Evolutionary conservation across 1,140 invertebrate genomes (phyloP).

Genomic region (Lasaia peninsularis): DNA sequence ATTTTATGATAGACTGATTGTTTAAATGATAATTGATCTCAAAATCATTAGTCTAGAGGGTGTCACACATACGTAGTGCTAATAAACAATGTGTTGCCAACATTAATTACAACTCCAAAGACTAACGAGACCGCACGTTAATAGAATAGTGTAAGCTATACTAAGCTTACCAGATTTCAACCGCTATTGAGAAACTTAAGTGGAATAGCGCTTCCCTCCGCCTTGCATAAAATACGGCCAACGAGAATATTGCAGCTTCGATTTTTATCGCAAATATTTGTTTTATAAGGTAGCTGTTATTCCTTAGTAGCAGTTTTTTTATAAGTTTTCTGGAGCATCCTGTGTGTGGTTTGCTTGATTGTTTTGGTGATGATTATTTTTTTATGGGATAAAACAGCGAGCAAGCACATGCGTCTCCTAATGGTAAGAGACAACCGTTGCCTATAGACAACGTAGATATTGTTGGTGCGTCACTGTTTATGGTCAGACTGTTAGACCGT

Average conservation of each 20-base stretch:
- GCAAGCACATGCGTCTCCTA: too few relatives aligned
- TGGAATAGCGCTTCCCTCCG: slow-evolving; percentile 23
- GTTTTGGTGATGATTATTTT: too few relatives aligned
- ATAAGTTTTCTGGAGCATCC: not conserved
- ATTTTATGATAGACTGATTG: too few relatives aligned
- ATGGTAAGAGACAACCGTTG: too few relatives aligned
- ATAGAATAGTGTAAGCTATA: slow-evolving; percentile 27
- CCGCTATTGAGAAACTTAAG: slow-evolving; percentile 29
- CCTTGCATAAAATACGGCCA: slow-evolving; percentile 21
- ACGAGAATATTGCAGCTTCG: slow-evolving; percentile 10
- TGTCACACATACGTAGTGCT: too few relatives aligned
- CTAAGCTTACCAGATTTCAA: slow-evolving; percentile 28
- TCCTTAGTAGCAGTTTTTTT: not conserved
- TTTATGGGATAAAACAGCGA: too few relatives aligned
- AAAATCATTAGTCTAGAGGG: too few relatives aligned
- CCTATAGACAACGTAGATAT: too few relatives aligned
- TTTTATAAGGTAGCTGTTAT: slow-evolving; percentile 2
- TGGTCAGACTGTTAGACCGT: too few relatives aligned
- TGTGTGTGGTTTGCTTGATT: not conserved
- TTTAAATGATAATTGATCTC: too few relatives aligned
- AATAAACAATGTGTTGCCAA: not conserved
- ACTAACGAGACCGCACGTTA: slow-evolving; percentile 9
- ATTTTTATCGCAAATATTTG: slow-evolving; percentile 13
- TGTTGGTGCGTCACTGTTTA: too few relatives aligned
- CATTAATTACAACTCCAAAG: not conserved